A percentile compares a stretch with the other conserved stretches of the same genome.
These are phyloP conservation scores for Erpornis zantholeuca DNA, from an alignment of 2,113 vertebrate species.

Conservation along the genomic window DNA sequence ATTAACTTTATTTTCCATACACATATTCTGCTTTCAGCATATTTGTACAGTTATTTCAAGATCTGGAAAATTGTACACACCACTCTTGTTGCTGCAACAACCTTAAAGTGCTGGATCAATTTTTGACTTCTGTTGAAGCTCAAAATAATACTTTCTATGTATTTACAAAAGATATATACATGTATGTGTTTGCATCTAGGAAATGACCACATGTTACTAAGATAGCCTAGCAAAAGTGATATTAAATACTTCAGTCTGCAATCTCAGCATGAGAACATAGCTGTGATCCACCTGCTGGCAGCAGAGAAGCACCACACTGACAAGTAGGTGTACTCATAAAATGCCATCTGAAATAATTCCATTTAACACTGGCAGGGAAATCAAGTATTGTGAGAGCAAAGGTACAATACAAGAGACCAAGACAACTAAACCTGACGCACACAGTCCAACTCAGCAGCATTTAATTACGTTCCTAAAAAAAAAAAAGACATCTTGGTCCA, in stretches of 20 bases:
- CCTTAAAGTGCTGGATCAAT: not conserved
- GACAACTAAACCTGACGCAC: not conserved
- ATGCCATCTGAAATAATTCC: not conserved
- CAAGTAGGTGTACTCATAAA: not conserved
- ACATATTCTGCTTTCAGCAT: not conserved
- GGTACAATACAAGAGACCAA: not conserved
- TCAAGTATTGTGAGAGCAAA: not conserved
- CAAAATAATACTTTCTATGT: not conserved
- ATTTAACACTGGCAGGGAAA: not conserved
- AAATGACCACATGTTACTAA: not conserved
- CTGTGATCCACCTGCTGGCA: not conserved
- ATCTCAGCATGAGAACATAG: not conserved
- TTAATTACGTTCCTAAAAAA: not conserved
- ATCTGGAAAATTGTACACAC: not conserved
- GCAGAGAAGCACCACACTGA: not conserved
- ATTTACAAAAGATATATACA: not conserved
- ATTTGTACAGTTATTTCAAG: not conserved
- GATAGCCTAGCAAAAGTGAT: not conserved
- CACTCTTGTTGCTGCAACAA: not conserved
- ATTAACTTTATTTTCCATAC: constrained; percentile 43
- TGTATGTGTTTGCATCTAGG: not conserved
- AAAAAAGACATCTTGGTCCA: not conserved
- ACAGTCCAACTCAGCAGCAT: not conserved
- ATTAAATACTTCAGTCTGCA: not conserved
- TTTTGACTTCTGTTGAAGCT: not conserved